phyloP scores from a whole-genome alignment of 2,797 vertebrate genomes.

The Danio jaintianensis region DNA sequence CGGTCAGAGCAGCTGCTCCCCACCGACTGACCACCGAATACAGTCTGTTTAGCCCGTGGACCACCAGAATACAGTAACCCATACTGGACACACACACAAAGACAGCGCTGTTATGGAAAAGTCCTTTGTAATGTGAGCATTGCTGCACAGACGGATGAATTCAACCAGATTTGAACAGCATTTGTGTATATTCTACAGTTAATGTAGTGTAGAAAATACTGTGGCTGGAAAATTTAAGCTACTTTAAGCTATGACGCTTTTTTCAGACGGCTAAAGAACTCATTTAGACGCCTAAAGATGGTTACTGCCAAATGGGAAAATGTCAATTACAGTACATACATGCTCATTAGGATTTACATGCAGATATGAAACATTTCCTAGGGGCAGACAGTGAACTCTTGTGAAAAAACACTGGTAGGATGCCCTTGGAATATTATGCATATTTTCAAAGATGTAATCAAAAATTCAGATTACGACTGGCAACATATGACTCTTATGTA shows the following conservation, averaged over 20 bases:
- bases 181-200: conserved; percentile 2
- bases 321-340: background rate
- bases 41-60: conserved; percentile 87
- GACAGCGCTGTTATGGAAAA: background rate
- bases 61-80: conserved; percentile 95
- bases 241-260: background rate
- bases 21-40: conserved; percentile 81
- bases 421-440: background rate
- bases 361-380: background rate
- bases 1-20: conserved; percentile 78
- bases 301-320: background rate
- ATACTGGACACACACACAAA: conserved; percentile 78
- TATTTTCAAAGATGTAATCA: background rate
- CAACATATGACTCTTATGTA: background rate
- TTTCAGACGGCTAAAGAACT: background rate
- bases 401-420: background rate
- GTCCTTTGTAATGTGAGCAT: background rate
- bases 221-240: background rate
- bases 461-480: background rate
- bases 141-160: background rate
- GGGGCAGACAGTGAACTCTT: background rate
- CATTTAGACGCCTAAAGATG: background rate
- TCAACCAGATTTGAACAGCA: background rate
- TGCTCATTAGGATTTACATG: background rate
- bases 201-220: background rate